phyloP scores from a whole-genome alignment of 2,797 vertebrate species.

The Pygocentrus nattereri region DNA sequence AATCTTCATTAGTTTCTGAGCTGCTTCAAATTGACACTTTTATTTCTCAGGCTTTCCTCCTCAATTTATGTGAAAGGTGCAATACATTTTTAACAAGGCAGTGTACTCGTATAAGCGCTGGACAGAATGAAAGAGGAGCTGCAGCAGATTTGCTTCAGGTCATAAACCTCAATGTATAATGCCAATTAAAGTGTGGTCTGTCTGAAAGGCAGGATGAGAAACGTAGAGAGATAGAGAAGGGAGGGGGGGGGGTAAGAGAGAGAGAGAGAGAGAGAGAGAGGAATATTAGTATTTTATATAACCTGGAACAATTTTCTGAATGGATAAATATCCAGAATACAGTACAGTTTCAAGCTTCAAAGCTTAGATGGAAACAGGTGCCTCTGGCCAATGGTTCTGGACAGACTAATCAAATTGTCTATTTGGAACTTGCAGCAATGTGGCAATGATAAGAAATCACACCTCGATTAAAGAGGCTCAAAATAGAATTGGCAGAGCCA shows the following conservation, averaged over 20 bases:
- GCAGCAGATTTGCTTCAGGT: conserved; percentile 65
- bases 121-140: conserved; percentile 64
- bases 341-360: background rate
- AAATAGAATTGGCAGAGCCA: no score
- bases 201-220: background rate
- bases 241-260: background rate
- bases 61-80: conserved; percentile 66
- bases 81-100: conserved; percentile 65
- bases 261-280: no score
- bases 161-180: conserved; percentile 65
- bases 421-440: no score
- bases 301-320: background rate
- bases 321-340: background rate
- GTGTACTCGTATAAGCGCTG: conserved; percentile 54
- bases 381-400: background rate
- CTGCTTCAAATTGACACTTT: conserved; percentile 67
- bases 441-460: no score
- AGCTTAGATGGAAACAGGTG: background rate
- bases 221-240: background rate
- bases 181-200: conserved; percentile 69
- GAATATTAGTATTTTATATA: background rate
- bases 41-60: conserved; percentile 60
- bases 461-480: no score
- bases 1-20: conserved; percentile 67
- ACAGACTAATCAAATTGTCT: background rate